Conservation (phyloP, 1,140 invertebrate species). For the Philaenus spumarius region DNA sequence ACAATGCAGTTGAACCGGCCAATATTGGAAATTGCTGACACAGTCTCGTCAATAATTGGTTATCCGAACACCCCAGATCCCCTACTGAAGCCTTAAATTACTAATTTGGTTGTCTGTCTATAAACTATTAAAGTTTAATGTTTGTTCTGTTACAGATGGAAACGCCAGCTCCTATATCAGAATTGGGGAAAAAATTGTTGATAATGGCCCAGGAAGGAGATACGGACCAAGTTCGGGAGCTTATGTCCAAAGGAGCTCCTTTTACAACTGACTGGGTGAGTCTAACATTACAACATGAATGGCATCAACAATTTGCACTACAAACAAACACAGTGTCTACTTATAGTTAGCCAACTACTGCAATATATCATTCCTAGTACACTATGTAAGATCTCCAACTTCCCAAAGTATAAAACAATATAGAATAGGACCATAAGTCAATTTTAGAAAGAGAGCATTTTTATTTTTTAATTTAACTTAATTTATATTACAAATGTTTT, state of each 20-base stretch:
- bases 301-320: not conserved
- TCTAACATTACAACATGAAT: constrained; percentile 4
- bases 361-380: not conserved
- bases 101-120: not conserved
- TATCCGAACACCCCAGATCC: no score
- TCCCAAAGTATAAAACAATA: not conserved
- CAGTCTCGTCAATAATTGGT: no score
- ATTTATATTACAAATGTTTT: no score
- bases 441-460: no score
- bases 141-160: not conserved
- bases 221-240: constrained; percentile 63
- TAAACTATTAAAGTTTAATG: not conserved
- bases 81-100: not conserved
- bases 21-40: no score
- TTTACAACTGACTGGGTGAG: constrained; percentile 88
- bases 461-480: no score
- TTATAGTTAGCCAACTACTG: not conserved
- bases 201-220: constrained; percentile 71
- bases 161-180: constrained; percentile 44
- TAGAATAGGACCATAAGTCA: no score
- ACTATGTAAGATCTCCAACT: no score
- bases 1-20: no score
- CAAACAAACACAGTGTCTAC: not conserved
- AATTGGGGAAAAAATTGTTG: constrained; percentile 76
- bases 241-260: constrained; percentile 81